A percentile compares a stretch with the other conserved stretches of the same genome.
Conservation (phyloP, 2,888 invertebrate genomes). For the Pachycephus smyrnensis region DNA sequence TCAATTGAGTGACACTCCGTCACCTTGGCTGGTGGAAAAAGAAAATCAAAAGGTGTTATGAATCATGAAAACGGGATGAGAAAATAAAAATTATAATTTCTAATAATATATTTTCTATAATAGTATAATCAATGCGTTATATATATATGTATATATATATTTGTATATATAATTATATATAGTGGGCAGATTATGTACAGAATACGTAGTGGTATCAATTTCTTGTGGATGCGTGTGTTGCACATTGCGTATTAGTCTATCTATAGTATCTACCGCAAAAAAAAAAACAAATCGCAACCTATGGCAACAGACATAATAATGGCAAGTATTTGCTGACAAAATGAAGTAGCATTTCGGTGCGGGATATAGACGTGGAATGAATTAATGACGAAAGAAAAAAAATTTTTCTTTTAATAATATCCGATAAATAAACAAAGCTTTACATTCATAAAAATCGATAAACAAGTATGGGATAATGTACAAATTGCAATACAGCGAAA, state of each 20-base stretch:
- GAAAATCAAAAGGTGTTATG: constrained; percentile 12
- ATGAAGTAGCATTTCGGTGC: constrained; percentile 12
- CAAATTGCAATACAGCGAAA: neutral
- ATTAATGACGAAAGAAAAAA: constrained; percentile 21
- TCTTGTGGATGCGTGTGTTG: constrained; percentile 35
- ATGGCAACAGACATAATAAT: constrained; percentile 63
- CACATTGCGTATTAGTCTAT: constrained; percentile 39
- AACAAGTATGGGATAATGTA: neutral
- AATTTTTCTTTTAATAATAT: constrained; percentile 10
- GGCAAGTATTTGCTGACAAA: constrained; percentile 56
- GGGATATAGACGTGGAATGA: constrained; percentile 30
- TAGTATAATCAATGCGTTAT: constrained; percentile 59
- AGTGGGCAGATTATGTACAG: constrained; percentile 60
- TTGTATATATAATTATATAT: constrained; percentile 43
- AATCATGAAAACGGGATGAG: constrained; percentile 26
- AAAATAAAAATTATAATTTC: constrained; percentile 55
- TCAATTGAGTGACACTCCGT: neutral
- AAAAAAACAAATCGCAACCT: constrained; percentile 45
- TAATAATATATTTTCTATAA: constrained; percentile 63
- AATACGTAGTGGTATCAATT: constrained; percentile 61
- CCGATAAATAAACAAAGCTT: constrained; percentile 24
- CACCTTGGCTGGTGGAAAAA: neutral
- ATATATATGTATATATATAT: constrained; percentile 40
- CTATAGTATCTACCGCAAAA: constrained; percentile 30
- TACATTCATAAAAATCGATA: constrained; percentile 11